phyloP scores from a whole-genome alignment of 1,140 invertebrate species.

The Caenorhabditis latens region DNA sequence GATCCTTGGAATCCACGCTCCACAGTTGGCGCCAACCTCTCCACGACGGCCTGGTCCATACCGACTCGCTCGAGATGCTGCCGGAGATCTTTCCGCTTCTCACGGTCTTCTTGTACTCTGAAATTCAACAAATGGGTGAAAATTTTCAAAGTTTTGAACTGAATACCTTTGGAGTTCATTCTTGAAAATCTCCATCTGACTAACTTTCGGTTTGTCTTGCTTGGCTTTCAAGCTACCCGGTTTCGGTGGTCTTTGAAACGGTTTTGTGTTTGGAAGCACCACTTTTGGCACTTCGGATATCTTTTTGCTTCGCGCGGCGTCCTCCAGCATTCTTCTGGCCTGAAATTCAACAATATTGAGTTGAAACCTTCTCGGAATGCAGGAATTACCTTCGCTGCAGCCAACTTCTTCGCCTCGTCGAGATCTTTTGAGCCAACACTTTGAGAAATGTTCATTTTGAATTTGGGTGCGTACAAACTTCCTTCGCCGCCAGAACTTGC shows the following conservation, averaged over 20 bases:
- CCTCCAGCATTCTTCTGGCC: constrained; percentile 59
- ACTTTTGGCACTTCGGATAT: constrained; percentile 57
- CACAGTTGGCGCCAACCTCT: constrained; percentile 67
- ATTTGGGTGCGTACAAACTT: constrained; percentile 64
- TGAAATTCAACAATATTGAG: constrained; percentile 26
- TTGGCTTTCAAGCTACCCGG: constrained; percentile 81
- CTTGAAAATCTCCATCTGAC: constrained; percentile 95
- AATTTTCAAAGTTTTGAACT: background rate
- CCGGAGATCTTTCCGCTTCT: constrained; percentile 88
- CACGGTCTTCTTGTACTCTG: constrained; percentile 89
- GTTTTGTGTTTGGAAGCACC: constrained; percentile 36
- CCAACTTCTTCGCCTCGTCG: constrained; percentile 68
- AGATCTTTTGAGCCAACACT: constrained; percentile 53
- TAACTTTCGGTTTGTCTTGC: constrained; percentile 91
- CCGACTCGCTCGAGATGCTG: constrained; percentile 79
- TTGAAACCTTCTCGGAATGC: constrained; percentile 25
- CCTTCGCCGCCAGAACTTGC: constrained; percentile 20
- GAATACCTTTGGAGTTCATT: constrained; percentile 89
- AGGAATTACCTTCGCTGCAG: constrained; percentile 68
- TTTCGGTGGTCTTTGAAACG: constrained; percentile 71
- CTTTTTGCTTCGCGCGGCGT: constrained; percentile 17
- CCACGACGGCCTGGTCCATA: constrained; percentile 69
- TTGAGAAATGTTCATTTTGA: constrained; percentile 36
- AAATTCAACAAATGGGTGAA: constrained; percentile 65
- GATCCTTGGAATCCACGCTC: constrained; percentile 76